These are phyloP conservation scores for Plutomurus gul DNA, from an alignment of 1,140 invertebrate genomes.

Conservation along the genomic window DNA sequence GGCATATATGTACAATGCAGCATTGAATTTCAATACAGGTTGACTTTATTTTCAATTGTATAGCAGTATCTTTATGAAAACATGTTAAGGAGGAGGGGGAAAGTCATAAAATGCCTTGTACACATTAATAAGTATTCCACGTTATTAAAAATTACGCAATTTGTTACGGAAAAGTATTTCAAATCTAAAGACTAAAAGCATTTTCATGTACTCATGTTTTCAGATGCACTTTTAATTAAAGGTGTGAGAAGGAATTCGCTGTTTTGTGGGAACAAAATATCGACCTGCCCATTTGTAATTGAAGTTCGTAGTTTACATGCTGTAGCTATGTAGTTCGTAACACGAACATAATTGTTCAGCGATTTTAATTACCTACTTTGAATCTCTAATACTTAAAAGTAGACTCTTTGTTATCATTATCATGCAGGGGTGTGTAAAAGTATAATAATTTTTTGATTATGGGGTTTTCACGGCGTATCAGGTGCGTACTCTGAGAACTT, in stretches of 20 bases:
- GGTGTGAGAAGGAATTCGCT: background rate
- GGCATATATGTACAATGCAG: no score
- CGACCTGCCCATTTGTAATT: conserved; percentile 20
- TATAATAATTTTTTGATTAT: no score
- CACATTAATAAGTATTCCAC: background rate
- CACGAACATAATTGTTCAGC: background rate
- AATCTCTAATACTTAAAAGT: no score
- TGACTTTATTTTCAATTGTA: no score
- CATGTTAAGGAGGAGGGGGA: background rate
- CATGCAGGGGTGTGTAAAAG: no score
- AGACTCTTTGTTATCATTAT: no score
- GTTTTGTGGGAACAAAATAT: background rate
- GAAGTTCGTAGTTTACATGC: no score
- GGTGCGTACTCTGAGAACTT: no score
- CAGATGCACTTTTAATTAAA: background rate
- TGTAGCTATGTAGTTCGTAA: no score
- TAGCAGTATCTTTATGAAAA: background rate
- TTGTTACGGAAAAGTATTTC: background rate
- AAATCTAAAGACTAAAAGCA: background rate
- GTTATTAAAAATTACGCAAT: background rate
- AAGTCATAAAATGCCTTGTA: conserved; percentile 17
- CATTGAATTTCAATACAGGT: no score
- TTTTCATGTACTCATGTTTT: background rate
- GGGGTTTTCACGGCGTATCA: no score
- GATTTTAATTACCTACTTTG: conserved; percentile 20